Conservation (phyloP, 2,113 vertebrate species). For the Cettia cetti region DNA sequence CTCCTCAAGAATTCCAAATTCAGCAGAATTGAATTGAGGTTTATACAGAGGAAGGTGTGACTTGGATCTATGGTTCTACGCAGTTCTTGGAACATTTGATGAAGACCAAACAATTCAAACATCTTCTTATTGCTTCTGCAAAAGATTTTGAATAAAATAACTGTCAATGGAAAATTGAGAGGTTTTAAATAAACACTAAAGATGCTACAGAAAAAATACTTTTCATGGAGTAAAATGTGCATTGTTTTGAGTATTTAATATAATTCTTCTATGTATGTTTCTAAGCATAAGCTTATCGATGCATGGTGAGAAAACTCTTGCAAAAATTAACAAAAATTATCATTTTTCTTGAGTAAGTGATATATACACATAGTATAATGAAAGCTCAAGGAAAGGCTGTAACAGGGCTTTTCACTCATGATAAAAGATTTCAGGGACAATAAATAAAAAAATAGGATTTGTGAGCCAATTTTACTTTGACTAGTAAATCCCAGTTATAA, state of each 20-base stretch:
- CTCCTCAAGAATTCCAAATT: slow-evolving; percentile 77
- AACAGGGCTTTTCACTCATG: neutral
- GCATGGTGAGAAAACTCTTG: neutral
- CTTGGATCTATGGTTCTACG: slow-evolving; percentile 72
- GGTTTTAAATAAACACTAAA: neutral
- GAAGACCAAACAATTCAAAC: slow-evolving; percentile 84
- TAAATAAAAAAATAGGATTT: neutral
- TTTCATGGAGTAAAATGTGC: neutral
- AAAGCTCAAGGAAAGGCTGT: neutral
- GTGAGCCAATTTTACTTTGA: neutral
- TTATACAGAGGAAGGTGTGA: slow-evolving; percentile 81
- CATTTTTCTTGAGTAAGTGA: neutral
- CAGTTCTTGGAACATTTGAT: slow-evolving; percentile 80
- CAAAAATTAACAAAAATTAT: neutral
- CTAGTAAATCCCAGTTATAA: neutral
- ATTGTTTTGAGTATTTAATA: neutral
- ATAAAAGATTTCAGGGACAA: neutral
- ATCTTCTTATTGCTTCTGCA: slow-evolving; percentile 85
- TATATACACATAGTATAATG: neutral
- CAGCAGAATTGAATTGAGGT: slow-evolving; percentile 84
- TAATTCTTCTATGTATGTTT: neutral
- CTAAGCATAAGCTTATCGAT: neutral
- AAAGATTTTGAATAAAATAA: slow-evolving; percentile 44
- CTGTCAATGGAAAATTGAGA: neutral
- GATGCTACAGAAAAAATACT: neutral